Base-by-base conservation (phyloP, 2,797 vertebrate species). In the Cynodonichthys magdalenae region DNA sequence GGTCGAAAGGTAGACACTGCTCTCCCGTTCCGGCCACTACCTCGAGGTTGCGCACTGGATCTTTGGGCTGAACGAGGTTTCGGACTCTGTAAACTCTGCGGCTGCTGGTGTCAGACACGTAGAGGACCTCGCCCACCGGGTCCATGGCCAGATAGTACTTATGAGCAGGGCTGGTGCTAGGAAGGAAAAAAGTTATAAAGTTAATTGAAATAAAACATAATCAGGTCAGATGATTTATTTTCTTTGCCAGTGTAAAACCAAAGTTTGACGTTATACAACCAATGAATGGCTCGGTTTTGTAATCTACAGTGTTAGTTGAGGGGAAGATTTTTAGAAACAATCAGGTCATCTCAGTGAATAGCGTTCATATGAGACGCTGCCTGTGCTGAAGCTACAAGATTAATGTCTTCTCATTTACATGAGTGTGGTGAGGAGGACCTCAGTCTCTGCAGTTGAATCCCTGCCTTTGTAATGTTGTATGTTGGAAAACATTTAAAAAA, bases 61-160 rank as follows among this genome's bases (percentile, higher is more conserved):
- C 97, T 80, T 97, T 97, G 0, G 95, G 95, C 88, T 98, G 96
- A 48, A 87, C 85, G 4, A 97, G 94, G 78, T 95, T 98, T 76
- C 95, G 95, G 82, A 97, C 94, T 83, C 94, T 94, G 91, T 96
- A 98, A 63, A 99, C 94, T 82, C 94, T 94, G 80, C 97, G 95
- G 67, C 95, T 97, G 90, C 96, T 98, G 79, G 97, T 97, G 88
- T 99, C 98, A 8, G 98, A 99, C 63, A 99, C 91, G 60, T 97
- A 99, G 53, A 99, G 94, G 15, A 94, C 94, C 84, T 98, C 96
- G 15, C 95, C 95, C 80, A 95, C 92, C 0, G 98, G 96, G 82
- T 99, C 97, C 93, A 99, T 93, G 0, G 97, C 96, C 89, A 99
- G 89, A 84, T 99, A 99, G 64, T 99, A 99, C 83, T 99, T 98